Evolutionary conservation across 2,113 vertebrate genomes (phyloP), one percentile per base, ranked within the genome.

Genomic region (Dasyprocta punctata): DNA sequence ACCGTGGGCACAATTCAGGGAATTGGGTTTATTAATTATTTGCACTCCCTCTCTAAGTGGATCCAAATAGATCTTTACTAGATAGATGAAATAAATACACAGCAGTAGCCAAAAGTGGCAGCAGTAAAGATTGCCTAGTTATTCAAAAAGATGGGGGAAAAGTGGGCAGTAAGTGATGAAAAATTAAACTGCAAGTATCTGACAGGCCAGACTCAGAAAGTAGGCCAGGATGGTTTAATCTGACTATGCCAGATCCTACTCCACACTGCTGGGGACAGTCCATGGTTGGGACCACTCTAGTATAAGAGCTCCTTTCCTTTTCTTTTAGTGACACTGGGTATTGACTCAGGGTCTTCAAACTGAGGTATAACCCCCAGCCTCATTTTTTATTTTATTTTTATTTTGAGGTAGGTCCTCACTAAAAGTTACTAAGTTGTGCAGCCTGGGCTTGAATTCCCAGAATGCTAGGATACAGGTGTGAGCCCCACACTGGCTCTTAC

Each of bases 11-110:
- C 73, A 67, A 94, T 82, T 83, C 65, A 77, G 73, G 83, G 49
- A 89, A 63, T 7, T 38, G 33, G 36, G 49, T 38, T 93, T 96
- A 92, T 95, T 92, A 90, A 96, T 96, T 96, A 95, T 95, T 96
- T 94, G 93, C 38, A 44, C n/a, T 52, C 82, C 38, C 11, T 75
- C 24, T 94, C 30, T 92, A 94, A 86, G 92, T 26, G 47, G 63
- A 87, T 67, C 75, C 87, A 94, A 96, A 90, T 84, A 94, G 65
- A 86, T 84, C 88, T 96, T 85, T 83, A 92, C 1, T 5, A 88
- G 73, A 80, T 8, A 65, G 93, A 89, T 67, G 56, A 89, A 96
- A 95, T 81, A 86, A 96, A 95, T 81, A 73, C 44, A 95, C 60
- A 89, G 90, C 90, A 94, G 49, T 65, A 95, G 96, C 28, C 92